Evolutionary conservation across 2,888 invertebrate species (phyloP).

Genomic region (Agrenia bidenticulata): DNA sequence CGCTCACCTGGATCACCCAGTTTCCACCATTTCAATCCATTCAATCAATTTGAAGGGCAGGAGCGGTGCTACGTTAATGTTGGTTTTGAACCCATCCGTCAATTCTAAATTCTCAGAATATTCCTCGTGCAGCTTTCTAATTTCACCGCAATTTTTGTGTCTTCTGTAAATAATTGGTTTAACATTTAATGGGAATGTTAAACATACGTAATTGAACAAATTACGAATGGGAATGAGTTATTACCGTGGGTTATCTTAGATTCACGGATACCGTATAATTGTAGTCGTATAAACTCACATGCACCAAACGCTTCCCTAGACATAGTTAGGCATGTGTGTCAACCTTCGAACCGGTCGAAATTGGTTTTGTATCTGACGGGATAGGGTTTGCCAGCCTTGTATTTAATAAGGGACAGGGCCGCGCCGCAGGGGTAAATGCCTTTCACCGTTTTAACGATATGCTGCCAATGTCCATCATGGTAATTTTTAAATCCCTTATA

Average conservation of each 20-base stretch:
- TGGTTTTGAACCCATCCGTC: conserved; percentile 17
- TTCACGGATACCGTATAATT: not conserved
- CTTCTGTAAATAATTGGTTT: not conserved
- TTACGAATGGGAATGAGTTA: not conserved
- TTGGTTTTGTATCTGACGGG: no score
- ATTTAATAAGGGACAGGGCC: no score
- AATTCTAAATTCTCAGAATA: not conserved
- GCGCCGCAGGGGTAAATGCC: no score
- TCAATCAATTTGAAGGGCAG: conserved; percentile 37
- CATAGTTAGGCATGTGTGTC: no score
- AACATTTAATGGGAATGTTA: conserved; percentile 5
- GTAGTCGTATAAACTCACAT: conserved; percentile 6
- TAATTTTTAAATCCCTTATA: conserved; percentile 4
- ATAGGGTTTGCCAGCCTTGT: no score
- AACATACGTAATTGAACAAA: conserved; percentile 15
- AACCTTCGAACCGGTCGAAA: no score
- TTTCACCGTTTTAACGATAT: no score
- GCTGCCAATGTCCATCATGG: no score
- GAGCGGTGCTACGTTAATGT: conserved; percentile 49
- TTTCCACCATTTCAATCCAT: conserved; percentile 26
- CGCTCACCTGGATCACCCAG: conserved; percentile 30
- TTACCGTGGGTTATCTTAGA: not conserved
- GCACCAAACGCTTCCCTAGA: no score
- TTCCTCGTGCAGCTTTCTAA: conserved; percentile 15
- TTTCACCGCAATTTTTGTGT: not conserved